Evolutionary conservation across 2,888 invertebrate species (phyloP), one percentile per base, ranked within the genome.

Genomic region (Pyrgus malvae): DNA sequence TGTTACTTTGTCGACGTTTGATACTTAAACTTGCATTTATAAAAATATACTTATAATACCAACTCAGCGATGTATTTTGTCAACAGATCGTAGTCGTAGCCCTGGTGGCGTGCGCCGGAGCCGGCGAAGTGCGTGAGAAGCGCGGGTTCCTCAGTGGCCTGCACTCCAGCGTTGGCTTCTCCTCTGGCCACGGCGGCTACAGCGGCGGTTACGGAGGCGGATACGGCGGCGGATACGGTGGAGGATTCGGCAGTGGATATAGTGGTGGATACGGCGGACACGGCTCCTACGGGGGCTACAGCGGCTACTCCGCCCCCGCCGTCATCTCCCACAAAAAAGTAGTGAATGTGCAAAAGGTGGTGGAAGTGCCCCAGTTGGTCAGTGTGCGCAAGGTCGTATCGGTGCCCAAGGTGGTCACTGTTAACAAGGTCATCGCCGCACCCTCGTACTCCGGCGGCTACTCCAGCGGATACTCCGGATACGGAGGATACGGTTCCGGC

Each of bases 361-460:
- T 76, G 29, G 63, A 65, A 27, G 72, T 71, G 21, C 77, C 80
- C 6, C 71, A 76, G 55, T 72, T 76, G 8, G 67, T 78, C 27
- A 63, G 64, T 29, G 75, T 77, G 9, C 75, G 69, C 58, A 80
- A 76, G 59, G 65, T 77, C 21, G 73, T 84, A 59, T 70, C 73
- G 48, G 76, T 75, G 57, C 78, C 75, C 11, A 73, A 76, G 65
- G 78, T 77, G 58, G 72, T 80, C 63, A 70, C 80, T 50, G 78
- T 80, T 51, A 83, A 82, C 65, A 67, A 70, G 60, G 71, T 79
- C 41, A 75, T 83, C 48, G 68, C 80, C 37, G 66, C 72, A 17
- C 66, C 70, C 49, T 61, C 63, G 61, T 61, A 66, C 64, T 48
- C 58, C 46, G 29, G 38, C 61, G 45, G 59, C 7, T 54, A 58